A percentile compares a stretch with the other conserved stretches of the same genome.
Conservation (phyloP, 2,113 vertebrate genomes). For the Centropristis striata region DNA sequence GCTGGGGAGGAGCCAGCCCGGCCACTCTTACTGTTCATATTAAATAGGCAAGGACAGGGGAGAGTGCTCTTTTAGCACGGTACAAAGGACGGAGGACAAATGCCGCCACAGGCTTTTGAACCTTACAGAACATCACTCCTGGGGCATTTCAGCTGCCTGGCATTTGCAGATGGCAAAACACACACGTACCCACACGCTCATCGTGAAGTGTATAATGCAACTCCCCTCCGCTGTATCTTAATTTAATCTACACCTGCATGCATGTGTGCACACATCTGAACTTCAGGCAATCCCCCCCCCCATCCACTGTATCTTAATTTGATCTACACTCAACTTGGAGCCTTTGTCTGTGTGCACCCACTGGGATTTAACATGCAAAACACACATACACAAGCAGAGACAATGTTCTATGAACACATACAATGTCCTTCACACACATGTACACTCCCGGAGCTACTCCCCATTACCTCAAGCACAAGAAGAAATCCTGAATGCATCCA, state of each 20-base stretch:
- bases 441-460: neutral
- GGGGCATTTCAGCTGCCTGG: constrained; percentile 33
- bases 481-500: constrained; percentile 32
- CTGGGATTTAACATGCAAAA: constrained; percentile 21
- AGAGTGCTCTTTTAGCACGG: constrained; percentile 48
- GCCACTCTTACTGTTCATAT: constrained; percentile 25
- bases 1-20: constrained; percentile 26
- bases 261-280: constrained; percentile 62
- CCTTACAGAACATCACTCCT: constrained; percentile 48
- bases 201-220: constrained; percentile 54
- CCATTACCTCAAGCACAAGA: constrained; percentile 18
- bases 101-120: constrained; percentile 49
- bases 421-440: constrained; percentile 29
- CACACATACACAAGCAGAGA: neutral
- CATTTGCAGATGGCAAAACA: constrained; percentile 60
- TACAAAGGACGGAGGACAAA: constrained; percentile 63
- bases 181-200: constrained; percentile 14
- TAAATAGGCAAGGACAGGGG: constrained; percentile 39
- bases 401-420: constrained; percentile 25
- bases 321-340: constrained; percentile 66
- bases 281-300: constrained; percentile 56
- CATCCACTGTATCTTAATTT: constrained; percentile 74
- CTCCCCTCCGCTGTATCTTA: constrained; percentile 67
- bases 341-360: constrained; percentile 50
- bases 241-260: constrained; percentile 80